Conservation (phyloP, 2,888 invertebrate species). For the Coleophora flavipennella region DNA sequence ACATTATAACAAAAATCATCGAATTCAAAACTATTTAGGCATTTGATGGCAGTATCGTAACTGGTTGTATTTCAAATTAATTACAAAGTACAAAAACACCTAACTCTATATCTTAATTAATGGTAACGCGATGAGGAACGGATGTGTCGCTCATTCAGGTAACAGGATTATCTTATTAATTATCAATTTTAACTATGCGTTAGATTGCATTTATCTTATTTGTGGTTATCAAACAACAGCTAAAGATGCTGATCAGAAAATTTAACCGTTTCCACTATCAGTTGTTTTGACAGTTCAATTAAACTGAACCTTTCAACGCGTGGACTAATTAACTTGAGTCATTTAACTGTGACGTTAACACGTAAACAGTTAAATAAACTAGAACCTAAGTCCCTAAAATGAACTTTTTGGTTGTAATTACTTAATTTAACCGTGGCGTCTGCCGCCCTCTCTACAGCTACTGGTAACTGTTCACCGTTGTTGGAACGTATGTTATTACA, state of each 20-base stretch:
- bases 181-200: constrained; percentile 2
- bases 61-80: constrained; percentile 65
- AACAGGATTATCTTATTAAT: constrained; percentile 42
- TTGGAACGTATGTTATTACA: constrained; percentile 54
- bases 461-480: constrained; percentile 72
- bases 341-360: too few species aligned
- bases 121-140: constrained; percentile 71
- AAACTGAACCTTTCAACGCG: too few species aligned
- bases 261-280: too few species aligned
- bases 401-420: constrained; percentile 71
- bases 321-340: background rate
- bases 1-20: too few species aligned
- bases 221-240: too few species aligned
- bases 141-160: constrained; percentile 65
- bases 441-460: constrained; percentile 48
- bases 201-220: too few species aligned
- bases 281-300: too few species aligned
- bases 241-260: too few species aligned
- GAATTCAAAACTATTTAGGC: constrained; percentile 49
- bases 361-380: constrained; percentile 31
- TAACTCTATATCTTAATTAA: constrained; percentile 64
- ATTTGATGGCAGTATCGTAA: constrained; percentile 71
- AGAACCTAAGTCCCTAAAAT: constrained; percentile 70
- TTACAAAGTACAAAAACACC: constrained; percentile 59
- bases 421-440: constrained; percentile 56